These are phyloP conservation scores for Harpagoxenus sublaevis DNA, from an alignment of 2,888 invertebrate species.

Conservation along the genomic window DNA sequence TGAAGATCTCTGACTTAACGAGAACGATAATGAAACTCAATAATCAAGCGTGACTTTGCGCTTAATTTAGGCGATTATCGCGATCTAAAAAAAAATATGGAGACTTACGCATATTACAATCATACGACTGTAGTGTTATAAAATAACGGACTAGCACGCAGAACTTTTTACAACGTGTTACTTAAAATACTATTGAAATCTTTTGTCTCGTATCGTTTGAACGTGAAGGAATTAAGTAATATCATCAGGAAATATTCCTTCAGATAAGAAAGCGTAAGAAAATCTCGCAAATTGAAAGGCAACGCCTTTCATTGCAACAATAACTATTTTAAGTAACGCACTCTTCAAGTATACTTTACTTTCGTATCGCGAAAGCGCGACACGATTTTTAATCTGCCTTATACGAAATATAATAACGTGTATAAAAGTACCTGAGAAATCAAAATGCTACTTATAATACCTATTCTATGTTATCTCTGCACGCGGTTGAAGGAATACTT, in stretches of 20 bases:
- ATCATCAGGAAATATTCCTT: neutral
- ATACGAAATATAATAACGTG: conserved; percentile 83
- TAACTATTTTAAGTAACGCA: conserved; percentile 29
- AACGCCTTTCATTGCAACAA: neutral
- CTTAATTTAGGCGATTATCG: conserved; percentile 16
- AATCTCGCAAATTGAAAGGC: neutral
- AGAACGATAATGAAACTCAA: conserved; percentile 18
- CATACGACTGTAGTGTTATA: conserved; percentile 20
- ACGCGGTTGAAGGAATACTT: conserved; percentile 52
- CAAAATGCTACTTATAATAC: conserved; percentile 71
- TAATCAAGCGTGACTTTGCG: conserved; percentile 34
- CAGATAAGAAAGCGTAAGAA: neutral
- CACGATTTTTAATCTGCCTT: conserved; percentile 76
- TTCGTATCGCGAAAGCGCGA: conserved; percentile 52
- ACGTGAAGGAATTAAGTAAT: neutral
- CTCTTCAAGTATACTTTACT: neutral
- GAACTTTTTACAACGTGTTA: conserved; percentile 13
- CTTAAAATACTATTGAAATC: conserved; percentile 29
- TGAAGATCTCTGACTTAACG: conserved; percentile 34
- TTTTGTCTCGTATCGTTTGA: neutral
- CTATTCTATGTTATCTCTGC: conserved; percentile 34
- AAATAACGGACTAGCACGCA: neutral
- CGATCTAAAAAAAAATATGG: conserved; percentile 24
- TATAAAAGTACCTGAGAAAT: conserved; percentile 86
- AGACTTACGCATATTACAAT: conserved; percentile 31